Evolutionary conservation across 2,113 vertebrate genomes (phyloP), one percentile per base, ranked within the genome.

Genomic region (Heterotis niloticus): DNA sequence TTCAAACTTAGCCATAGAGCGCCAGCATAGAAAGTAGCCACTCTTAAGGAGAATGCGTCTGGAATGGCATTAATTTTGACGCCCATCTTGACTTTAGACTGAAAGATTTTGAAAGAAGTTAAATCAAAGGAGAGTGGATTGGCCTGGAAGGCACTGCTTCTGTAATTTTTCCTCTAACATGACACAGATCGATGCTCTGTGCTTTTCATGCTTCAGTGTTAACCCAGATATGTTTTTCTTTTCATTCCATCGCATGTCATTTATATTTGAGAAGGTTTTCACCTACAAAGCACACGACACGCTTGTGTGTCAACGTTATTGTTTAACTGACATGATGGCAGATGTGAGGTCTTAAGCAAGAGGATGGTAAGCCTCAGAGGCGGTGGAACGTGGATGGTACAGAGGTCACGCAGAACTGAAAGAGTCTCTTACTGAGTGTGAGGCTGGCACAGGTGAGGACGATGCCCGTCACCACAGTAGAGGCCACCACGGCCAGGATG

Each of bases 361-460:
- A 62, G 59, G 59, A 20, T 62, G 59, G 59, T 62, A 20, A 17
- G 59, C 51, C 54, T 93, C 87, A 93, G 83, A 93, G 89, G 78
- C 90, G 88, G 79, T 91, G 90, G 85, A 94, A 94, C 75, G 90
- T 88, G 84, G 89, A 76, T 0, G 91, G 90, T 78, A 90, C 85
- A 80, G 88, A 90, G 84, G 86, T 85, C 34, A 80, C 85, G 87
- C 90, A 92, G 83, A 89, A 86, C 67, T 90, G 88, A 78, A 91
- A 79, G 82, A 92, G 82, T 90, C 85, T 93, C 95, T 94, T 96
- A 96, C 96, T 91, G 87, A 96, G 91, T 78, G 92, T 92, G 44
- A 96, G 83, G 86, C 92, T 91, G 77, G 93, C 87, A 78, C 94
- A 96, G 86, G 93, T 90, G 79, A 97, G 89, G 4, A 92, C 88